Percentiles rank a stretch among this genome's conserved stretches.
Evolutionary conservation across 2,797 vertebrate genomes (phyloP).

Genomic region (Cirrhinus mrigala): DNA sequence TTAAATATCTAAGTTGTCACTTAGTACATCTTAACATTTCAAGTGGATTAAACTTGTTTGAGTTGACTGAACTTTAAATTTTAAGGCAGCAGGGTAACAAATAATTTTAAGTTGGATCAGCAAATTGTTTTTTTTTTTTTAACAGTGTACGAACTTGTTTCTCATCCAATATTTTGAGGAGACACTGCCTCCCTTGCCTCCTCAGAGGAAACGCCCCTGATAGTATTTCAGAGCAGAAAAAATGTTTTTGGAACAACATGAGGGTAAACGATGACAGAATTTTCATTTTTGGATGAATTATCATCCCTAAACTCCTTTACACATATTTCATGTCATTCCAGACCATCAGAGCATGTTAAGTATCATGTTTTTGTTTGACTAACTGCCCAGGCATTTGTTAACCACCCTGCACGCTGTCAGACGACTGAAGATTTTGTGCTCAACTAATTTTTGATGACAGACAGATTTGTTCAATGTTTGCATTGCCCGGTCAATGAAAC

Average conservation of each 20-base stretch:
- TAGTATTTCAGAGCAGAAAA: neutral
- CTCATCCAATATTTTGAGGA: too few relatives aligned
- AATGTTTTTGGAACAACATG: neutral
- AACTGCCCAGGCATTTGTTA: conserved; percentile 20
- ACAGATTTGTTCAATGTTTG: conserved; percentile 22
- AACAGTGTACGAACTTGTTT: too few relatives aligned
- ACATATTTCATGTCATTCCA: neutral
- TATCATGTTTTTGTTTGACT: conserved; percentile 30
- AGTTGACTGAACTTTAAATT: too few relatives aligned
- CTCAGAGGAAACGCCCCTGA: too few relatives aligned
- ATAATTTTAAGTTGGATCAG: too few relatives aligned
- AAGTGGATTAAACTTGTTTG: too few relatives aligned
- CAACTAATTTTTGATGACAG: conserved; percentile 73
- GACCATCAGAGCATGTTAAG: neutral
- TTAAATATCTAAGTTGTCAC: too few relatives aligned
- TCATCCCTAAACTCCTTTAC: neutral
- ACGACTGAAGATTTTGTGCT: conserved; percentile 10
- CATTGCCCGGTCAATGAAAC: conserved; percentile 28
- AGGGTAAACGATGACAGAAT: neutral
- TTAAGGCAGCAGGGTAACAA: too few relatives aligned
- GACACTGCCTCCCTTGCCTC: too few relatives aligned
- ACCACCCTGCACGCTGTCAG: conserved; percentile 13
- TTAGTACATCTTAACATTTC: too few relatives aligned
- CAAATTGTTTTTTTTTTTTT: too few relatives aligned
- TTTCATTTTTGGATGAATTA: neutral